Conservation (phyloP, 2,888 invertebrate genomes). For the Mylabris sibirica region DNA sequence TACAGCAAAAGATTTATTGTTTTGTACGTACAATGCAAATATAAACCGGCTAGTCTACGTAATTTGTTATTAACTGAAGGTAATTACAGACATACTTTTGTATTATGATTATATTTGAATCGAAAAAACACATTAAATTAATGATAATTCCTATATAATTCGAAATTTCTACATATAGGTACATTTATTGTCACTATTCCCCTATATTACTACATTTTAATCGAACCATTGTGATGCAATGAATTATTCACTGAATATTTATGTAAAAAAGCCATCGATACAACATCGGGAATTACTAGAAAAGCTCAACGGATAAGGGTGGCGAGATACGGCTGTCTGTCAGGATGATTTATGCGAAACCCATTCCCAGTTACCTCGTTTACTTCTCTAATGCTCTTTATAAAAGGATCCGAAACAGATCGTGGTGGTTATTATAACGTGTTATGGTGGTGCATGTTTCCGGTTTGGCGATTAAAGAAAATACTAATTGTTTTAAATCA, state of each 20-base stretch:
- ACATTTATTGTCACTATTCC: neutral
- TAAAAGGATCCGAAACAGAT: conserved; percentile 35
- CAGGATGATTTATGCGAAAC: conserved; percentile 60
- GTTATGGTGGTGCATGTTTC: neutral
- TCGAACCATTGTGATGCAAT: conserved; percentile 48
- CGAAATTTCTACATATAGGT: no score
- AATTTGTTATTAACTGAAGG: neutral
- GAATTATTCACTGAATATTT: conserved; percentile 56
- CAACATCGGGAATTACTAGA: conserved; percentile 42
- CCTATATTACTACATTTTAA: conserved; percentile 27
- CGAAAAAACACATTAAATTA: conserved; percentile 1
- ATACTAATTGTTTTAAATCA: neutral
- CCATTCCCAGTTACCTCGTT: conserved; percentile 51
- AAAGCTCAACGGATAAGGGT: conserved; percentile 47
- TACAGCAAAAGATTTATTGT: conserved; percentile 1
- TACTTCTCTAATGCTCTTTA: conserved; percentile 22
- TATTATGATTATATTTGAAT: no score
- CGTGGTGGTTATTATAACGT: neutral
- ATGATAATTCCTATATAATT: neutral
- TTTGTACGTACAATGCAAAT: conserved; percentile 1
- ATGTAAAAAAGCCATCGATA: conserved; percentile 52
- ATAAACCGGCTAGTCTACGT: neutral
- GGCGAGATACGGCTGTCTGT: conserved; percentile 59
- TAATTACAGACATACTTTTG: neutral
- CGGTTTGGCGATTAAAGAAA: neutral